Base-by-base conservation (phyloP, 2,113 vertebrate species). In the Ammodytes marinus region DNA sequence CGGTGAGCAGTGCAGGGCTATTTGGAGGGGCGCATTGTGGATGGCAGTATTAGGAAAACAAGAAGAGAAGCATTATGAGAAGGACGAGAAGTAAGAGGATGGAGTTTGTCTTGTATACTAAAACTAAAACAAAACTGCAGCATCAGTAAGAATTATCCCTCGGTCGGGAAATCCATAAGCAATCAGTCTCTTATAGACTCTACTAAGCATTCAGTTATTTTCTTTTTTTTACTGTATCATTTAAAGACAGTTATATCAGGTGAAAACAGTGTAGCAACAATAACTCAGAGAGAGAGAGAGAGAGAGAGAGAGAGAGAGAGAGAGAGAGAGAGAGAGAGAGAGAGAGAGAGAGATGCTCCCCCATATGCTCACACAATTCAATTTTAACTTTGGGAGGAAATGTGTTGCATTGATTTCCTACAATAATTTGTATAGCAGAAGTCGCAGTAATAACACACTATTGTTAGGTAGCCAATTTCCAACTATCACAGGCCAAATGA, bases 81-180 rank as follows among this genome's bases (percentile, higher is more conserved):
- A 58, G 45, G 50, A 55, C 6, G 50, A 55, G 13, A 57, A 73
- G 35, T 19, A 40, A 65, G 14, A 76, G 37, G 14, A 71, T 15
- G n/a, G 9, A 40, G 47, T 63, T 74, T 69, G 39, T 74, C 39
- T 69, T 75, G 3, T 50, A 19, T 15, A 52, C 40, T 46, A 17
- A 66, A 68, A 67, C 45, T 49, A 40, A 55, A 45, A 45, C 46
- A 52, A 4, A 27, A 60, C 60, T 39, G 19, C 68, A 43, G 53
- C 60, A 66, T 40, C 63, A 35, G 45, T 59, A 14, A 59, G 43
- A 45, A 27, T 76, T 43, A 65, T 27, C 27, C 9, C 12, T 12
- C 59, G 10, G 37, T 53, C 2, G 1, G 13, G 45, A 80, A 80
- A 67, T 66, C 52, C 35, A 57, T 50, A 47, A 57, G 17, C 42